Evolutionary conservation across 2,888 invertebrate species (phyloP).

Genomic region (Saturnia pavonia): DNA sequence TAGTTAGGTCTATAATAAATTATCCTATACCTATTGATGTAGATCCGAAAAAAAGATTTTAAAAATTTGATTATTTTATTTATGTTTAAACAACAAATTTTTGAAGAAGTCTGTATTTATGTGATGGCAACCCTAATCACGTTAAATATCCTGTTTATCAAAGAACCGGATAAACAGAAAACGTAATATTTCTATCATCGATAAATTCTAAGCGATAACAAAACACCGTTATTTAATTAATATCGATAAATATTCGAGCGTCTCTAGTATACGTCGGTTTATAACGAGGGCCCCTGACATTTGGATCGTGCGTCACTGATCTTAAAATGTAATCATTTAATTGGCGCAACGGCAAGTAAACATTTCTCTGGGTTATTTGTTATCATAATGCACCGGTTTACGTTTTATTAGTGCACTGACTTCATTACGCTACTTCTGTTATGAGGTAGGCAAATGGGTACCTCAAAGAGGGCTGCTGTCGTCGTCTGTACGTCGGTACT

Average conservation of each 20-base stretch:
- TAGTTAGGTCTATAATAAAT: too few relatives aligned
- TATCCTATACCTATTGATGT: too few relatives aligned
- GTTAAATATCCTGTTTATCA: too few relatives aligned
- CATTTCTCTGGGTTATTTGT: not conserved
- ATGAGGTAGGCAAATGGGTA: not conserved
- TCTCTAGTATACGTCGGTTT: not conserved
- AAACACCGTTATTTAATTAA: not conserved
- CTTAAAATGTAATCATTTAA: slow-evolving; percentile 25
- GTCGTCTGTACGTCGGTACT: too few relatives aligned
- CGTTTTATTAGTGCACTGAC: slow-evolving; percentile 2
- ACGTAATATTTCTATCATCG: too few relatives aligned
- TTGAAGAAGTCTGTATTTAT: too few relatives aligned
- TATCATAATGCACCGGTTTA: not conserved
- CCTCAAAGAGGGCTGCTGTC: not conserved
- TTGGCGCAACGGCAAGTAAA: slow-evolving; percentile 19
- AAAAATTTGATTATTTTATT: too few relatives aligned
- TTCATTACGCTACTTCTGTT: not conserved
- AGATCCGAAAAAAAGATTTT: too few relatives aligned
- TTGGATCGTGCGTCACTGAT: slow-evolving; percentile 9
- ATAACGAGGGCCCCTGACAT: slow-evolving; percentile 14
- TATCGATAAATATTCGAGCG: not conserved
- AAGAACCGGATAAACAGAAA: too few relatives aligned
- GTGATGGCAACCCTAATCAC: too few relatives aligned
- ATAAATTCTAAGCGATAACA: not conserved
- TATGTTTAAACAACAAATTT: too few relatives aligned